Percentiles rank a stretch among this genome's conserved stretches.
Conservation (phyloP, 2,113 vertebrate genomes). For the Gallinago media region DNA sequence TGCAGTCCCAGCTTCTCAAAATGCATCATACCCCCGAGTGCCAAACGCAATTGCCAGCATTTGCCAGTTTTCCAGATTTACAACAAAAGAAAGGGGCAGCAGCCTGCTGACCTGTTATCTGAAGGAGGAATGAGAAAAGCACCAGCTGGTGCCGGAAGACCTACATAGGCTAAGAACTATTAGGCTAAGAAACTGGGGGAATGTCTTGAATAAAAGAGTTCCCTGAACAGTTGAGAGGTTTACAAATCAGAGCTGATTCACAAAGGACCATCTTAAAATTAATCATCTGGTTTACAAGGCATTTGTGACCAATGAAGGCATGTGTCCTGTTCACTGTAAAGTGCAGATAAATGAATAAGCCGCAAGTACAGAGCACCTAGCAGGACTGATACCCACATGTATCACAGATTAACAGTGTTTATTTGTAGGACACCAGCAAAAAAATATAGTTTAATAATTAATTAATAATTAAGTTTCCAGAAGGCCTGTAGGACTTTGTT, state of each 20-base stretch:
- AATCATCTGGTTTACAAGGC: neutral
- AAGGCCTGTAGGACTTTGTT: neutral
- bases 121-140: neutral
- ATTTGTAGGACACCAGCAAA: neutral
- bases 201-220: neutral
- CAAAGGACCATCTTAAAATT: neutral
- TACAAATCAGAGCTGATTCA: neutral
- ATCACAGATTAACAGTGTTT: neutral
- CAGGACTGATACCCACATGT: neutral
- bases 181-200: neutral
- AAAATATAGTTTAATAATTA: neutral
- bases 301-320: neutral
- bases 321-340: neutral
- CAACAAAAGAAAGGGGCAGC: neutral
- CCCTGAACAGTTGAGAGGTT: neutral
- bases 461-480: neutral
- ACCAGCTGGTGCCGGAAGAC: neutral
- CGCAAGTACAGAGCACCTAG: neutral
- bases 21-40: neutral
- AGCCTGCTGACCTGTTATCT: neutral
- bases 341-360: neutral
- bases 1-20: neutral
- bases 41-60: neutral
- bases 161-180: neutral
- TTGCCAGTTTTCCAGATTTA: slow-evolving; percentile 1